Evolutionary conservation across 2,113 vertebrate genomes (phyloP).

Genomic region (Brevimyrus niger): DNA sequence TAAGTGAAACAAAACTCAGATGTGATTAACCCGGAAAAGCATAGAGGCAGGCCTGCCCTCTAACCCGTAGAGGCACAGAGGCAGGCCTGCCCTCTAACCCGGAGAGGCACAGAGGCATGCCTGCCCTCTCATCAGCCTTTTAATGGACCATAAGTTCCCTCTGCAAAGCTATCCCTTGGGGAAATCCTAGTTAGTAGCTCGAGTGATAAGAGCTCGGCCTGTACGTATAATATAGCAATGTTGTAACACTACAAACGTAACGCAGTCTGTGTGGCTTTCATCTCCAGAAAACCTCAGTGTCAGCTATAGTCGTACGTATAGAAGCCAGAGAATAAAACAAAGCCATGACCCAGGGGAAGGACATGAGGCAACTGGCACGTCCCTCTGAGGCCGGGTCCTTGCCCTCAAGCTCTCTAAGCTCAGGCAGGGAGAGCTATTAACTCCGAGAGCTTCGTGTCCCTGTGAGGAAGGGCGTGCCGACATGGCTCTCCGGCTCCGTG

Average conservation of each 20-base stretch:
- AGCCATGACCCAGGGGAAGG: not conserved
- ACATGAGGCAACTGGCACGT: not conserved
- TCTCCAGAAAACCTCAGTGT: not conserved
- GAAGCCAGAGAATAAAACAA: not conserved
- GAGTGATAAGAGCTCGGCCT: not conserved
- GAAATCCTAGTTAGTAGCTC: not conserved
- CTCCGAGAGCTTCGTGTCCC: not conserved
- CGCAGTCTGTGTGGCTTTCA: not conserved
- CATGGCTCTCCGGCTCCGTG: not conserved
- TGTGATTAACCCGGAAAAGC: not conserved
- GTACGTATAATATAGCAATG: not conserved
- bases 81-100: not conserved
- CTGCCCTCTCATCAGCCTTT: not conserved
- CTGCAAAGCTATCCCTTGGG: not conserved
- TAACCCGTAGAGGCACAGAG: not conserved
- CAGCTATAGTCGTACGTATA: not conserved
- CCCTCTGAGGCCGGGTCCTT: not conserved
- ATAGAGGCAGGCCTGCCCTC: not conserved
- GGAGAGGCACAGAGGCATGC: not conserved
- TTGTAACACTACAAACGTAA: not conserved
- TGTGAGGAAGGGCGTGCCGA: not conserved
- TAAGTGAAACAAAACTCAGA: not conserved
- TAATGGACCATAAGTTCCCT: not conserved
- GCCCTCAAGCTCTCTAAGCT: not conserved
- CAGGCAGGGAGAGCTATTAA: not conserved